Evolutionary conservation across 2,113 vertebrate species (phyloP), one percentile per base, ranked within the genome.

Genomic region (Pipra filicauda): DNA sequence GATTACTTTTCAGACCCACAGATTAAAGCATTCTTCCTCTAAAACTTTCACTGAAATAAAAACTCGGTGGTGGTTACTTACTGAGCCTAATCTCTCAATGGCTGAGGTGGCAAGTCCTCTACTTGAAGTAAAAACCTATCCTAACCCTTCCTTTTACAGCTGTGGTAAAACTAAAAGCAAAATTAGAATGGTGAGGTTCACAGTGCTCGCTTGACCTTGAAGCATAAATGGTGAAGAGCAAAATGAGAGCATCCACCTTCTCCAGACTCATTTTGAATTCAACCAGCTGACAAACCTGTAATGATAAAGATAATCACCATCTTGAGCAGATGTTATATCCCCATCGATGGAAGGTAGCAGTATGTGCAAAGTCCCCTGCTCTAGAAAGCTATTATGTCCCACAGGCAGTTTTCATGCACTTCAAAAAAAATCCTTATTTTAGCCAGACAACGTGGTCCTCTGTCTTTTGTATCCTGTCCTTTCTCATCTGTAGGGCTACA

Each of bases 21-120:
- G 85, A 94, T 83, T 77, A 94, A 93, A 93, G 92, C 14, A n/a
- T 35, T 94, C 41, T 37, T 80, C 74, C 64, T 30, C 65, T 49
- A 69, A 93, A 92, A 49, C 52, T 54, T 70, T 54, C n/a, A 20
- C 76, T 74, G 85, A 90, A 81, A 86, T 84, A 75, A 86, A 94
- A 84, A 17, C 33, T 44, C 8, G 0, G 24, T 3, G 1, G 67
- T 14, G 80, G 65, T 39, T 66, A 22, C 70, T 80, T 51, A 74
- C 43, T 88, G 65, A 85, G 64, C 39, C n/a, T 35, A 3, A 0
- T 52, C 44, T 77, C 33, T 81, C 28, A 1, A 5, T 67, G 48
- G 21, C 48, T 46, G 48, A 74, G 57, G 48, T 48, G 41, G 44
- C 52, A 84, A 67, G 79, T 31, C 37, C 35, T 73, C 11, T 2